Evolutionary conservation across 2,113 vertebrate species (phyloP), one percentile per base, ranked within the genome.

Genomic region (Antechinus flavipes): DNA sequence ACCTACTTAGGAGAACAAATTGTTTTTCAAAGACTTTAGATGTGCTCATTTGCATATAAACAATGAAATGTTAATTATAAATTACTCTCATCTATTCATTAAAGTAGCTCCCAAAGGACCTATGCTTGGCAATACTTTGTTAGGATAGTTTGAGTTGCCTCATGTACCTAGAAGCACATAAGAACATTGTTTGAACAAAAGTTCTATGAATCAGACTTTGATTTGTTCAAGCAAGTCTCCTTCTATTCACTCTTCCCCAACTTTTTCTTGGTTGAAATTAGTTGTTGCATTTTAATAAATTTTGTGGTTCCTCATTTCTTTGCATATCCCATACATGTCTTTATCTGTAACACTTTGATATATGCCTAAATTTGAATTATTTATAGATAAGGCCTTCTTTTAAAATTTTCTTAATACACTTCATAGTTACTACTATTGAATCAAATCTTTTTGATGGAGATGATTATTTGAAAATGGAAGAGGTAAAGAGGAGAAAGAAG

Each of bases 331-430:
- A 96, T 91, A 90, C 95, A 93, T 58, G 68, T 93, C 95, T 96
- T 94, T 76, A 76, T 42, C 24, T 92, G 52, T 95, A 93, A 89
- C 90, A 93, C 92, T 27, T 95, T 54, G 93, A 56, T 90, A 97
- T 95, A 58, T 96, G 89, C 94, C 95, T 90, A 95, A 91, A 46
- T 93, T 9, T 92, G 95, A 95, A 84, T 93, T 96, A 68, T 93
- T 54, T 84, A 8, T 23, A 50, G 52, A 97, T 84, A 91, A 23
- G 4, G 19, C 46, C 55, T 94, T 92, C 91, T 47, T 26, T 50
- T 96, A 93, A 90, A 55, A 91, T 42, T 93, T 96, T 46, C 50
- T 90, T 96, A 50, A 46, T 8, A 25, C 90, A 16, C 50, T 76
- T 93, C 42, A 90, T n/a, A 50, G 91, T 91, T 1, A 26, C 11